These are phyloP conservation scores for Xylocopa sonorina DNA, from an alignment of 1,140 invertebrate genomes.

Conservation along the genomic window DNA sequence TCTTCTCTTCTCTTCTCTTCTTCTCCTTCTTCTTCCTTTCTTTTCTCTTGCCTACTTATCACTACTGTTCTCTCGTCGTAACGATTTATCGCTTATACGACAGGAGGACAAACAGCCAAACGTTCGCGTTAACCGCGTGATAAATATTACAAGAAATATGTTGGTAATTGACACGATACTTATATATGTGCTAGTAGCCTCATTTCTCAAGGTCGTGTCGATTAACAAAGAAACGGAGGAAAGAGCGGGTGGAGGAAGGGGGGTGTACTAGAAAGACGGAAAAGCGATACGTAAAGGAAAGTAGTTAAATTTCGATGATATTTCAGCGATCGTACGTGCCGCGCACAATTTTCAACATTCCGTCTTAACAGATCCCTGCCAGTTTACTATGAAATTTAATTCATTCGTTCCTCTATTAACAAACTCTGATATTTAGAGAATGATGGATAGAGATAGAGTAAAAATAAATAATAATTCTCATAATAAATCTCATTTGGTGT, in stretches of 20 bases:
- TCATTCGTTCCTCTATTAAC: too few relatives aligned
- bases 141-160: constrained; percentile 64
- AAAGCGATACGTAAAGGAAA: too few relatives aligned
- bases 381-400: too few relatives aligned
- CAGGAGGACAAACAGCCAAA: constrained; percentile 54
- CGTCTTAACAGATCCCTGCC: not conserved
- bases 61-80: too few relatives aligned
- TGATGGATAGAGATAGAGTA: not conserved
- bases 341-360: not conserved
- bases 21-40: too few relatives aligned
- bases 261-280: too few relatives aligned
- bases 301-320: constrained; percentile 52
- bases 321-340: constrained; percentile 12
- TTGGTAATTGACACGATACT: too few relatives aligned
- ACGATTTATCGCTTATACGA: constrained; percentile 58
- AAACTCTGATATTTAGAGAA: not conserved
- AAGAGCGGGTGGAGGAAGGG: too few relatives aligned
- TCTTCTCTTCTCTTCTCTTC: too few relatives aligned
- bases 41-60: constrained; percentile 31
- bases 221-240: constrained; percentile 63
- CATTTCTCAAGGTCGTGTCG: constrained; percentile 30
- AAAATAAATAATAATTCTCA: constrained; percentile 11
- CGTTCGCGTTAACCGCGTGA: constrained; percentile 33
- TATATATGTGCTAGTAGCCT: constrained; percentile 60
- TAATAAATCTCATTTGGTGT: too few relatives aligned